A percentile compares a stretch with the other conserved stretches of the same genome.
Conservation (phyloP, 2,888 invertebrate genomes). For the Folsomia manolachei region DNA sequence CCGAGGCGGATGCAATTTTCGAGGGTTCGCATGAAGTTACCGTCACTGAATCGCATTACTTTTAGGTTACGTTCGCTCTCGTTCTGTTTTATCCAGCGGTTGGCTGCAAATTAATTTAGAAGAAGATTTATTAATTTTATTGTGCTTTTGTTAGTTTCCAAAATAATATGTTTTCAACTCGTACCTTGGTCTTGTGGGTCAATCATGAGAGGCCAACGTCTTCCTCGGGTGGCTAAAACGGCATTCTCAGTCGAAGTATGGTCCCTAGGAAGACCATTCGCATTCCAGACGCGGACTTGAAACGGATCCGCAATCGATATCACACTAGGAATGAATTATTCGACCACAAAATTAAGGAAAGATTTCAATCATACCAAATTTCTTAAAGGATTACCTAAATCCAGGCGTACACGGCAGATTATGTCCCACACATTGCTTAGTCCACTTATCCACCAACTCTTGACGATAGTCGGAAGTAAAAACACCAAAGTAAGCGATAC, state of each 20-base stretch:
- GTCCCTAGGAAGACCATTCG: slow-evolving; percentile 82
- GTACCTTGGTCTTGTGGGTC: slow-evolving; percentile 86
- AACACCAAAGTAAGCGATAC: slow-evolving; percentile 87
- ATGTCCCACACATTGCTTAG: slow-evolving; percentile 63
- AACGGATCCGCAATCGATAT: slow-evolving; percentile 68
- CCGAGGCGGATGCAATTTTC: slow-evolving; percentile 82
- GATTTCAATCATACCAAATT: neutral
- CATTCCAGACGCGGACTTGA: slow-evolving; percentile 85
- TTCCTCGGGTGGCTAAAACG: slow-evolving; percentile 77
- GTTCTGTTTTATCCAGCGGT: slow-evolving; percentile 87
- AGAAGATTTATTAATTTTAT: too few relatives aligned
- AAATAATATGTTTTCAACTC: slow-evolving; percentile 52
- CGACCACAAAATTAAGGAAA: neutral
- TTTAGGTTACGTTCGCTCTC: slow-evolving; percentile 71
- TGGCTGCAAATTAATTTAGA: too few relatives aligned
- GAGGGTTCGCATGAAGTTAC: slow-evolving; percentile 69
- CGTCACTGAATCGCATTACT: slow-evolving; percentile 76
- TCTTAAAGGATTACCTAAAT: slow-evolving; percentile 59
- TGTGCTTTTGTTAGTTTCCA: too few relatives aligned
- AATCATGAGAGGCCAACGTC: slow-evolving; percentile 86
- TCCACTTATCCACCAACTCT: slow-evolving; percentile 68
- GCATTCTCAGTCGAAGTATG: slow-evolving; percentile 87
- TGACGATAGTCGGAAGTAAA: slow-evolving; percentile 73
- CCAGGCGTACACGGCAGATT: slow-evolving; percentile 69
- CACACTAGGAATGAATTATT: slow-evolving; percentile 14